Evolutionary conservation across 2,113 vertebrate species (phyloP).

Genomic region (Astur gentilis): DNA sequence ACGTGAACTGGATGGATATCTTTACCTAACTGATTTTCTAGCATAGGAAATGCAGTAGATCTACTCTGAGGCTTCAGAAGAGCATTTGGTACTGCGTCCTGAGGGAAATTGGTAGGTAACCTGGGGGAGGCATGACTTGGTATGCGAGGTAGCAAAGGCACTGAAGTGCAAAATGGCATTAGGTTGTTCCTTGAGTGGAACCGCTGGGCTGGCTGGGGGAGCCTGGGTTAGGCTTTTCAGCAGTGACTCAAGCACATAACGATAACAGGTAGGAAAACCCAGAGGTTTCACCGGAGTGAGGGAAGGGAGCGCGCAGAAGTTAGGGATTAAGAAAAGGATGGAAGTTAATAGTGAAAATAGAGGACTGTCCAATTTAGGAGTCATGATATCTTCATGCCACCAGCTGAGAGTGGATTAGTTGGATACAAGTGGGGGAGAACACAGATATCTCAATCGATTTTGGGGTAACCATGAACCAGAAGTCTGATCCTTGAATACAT

Average conservation of each 20-base stretch:
- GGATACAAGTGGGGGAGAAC: background rate
- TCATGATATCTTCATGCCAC: no score
- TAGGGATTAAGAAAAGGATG: background rate
- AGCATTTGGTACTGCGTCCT: background rate
- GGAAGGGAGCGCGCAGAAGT: background rate
- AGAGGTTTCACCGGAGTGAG: background rate
- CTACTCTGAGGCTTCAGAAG: background rate
- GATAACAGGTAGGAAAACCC: accelerated
- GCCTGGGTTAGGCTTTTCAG: background rate
- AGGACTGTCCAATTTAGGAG: background rate
- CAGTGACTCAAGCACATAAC: accelerated
- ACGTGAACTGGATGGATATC: accelerated
- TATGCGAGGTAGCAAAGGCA: background rate
- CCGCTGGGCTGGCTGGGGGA: background rate
- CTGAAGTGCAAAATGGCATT: accelerated
- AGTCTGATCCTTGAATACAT: background rate
- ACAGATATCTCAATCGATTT: accelerated
- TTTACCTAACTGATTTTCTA: accelerated
- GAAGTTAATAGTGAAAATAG: background rate
- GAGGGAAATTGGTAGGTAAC: accelerated
- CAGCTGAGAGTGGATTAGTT: background rate
- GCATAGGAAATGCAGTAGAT: background rate
- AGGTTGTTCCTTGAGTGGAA: background rate
- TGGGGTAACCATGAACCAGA: background rate
- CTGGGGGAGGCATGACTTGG: background rate